Evolutionary conservation across 1,140 invertebrate genomes (phyloP).

Genomic region (Formica selysi): DNA sequence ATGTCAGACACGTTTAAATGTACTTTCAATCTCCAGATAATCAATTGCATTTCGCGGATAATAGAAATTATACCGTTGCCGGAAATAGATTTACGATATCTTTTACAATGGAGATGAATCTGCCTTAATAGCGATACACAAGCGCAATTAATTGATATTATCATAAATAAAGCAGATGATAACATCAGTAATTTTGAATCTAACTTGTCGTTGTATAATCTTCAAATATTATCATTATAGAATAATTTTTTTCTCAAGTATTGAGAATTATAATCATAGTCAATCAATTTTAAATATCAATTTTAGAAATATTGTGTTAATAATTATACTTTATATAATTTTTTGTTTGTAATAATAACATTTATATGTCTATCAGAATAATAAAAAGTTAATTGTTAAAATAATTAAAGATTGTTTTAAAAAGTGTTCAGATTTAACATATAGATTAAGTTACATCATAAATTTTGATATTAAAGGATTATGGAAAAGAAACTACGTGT

Average conservation of each 20-base stretch:
- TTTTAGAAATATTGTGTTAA: not conserved
- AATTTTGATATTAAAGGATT: not conserved
- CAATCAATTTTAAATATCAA: not conserved
- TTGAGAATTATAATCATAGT: not conserved
- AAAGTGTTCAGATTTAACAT: not conserved
- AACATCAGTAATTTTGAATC: not conserved
- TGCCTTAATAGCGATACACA: not conserved
- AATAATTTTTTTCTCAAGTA: not conserved
- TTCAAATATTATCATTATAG: not conserved
- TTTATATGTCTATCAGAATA: not conserved
- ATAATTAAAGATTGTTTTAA: not conserved
- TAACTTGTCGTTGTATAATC: not conserved
- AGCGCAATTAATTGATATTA: slow-evolving; percentile 38
- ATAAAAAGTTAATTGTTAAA: not conserved
- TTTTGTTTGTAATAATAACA: not conserved
- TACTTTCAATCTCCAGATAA: slow-evolving; percentile 41
- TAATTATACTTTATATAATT: slow-evolving; percentile 4
- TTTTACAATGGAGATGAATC: not conserved
- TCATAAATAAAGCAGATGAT: not conserved
- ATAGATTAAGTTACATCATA: not conserved
- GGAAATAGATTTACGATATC: slow-evolving; percentile 27
- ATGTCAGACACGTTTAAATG: slow-evolving; percentile 13
- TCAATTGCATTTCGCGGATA: slow-evolving; percentile 34
- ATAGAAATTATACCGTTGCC: slow-evolving; percentile 21
- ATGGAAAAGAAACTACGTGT: not conserved